Base-by-base conservation (phyloP, 2,113 vertebrate species). In the Montifringilla adamsi region DNA sequence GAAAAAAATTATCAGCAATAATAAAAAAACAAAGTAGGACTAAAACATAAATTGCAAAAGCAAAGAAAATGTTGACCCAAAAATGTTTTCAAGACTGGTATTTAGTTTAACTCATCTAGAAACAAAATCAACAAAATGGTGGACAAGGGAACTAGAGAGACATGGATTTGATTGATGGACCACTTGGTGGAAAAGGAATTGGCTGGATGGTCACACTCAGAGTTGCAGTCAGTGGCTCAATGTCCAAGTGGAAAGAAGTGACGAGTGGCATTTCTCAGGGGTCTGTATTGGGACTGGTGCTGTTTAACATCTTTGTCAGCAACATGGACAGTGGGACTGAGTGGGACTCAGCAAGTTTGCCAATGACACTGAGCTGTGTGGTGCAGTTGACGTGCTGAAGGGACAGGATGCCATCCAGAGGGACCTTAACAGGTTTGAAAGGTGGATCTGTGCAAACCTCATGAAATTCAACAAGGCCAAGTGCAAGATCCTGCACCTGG, bases 81-180 rank as follows among this genome's bases (percentile, higher is more conserved):
- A 84, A 67, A 70, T 63, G 20, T 73, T 83, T 74, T 91, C 70
- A 83, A 83, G 72, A 79, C 72, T 74, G 18, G 43, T 33, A 46
- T 78, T 76, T 89, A 69, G 75, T 90, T 94, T 77, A 90, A 90
- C 72, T 91, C 77, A 55, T 74, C 43, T 79, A 90, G 58, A 93
- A 86, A 76, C 35, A 86, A 78, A 91, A 83, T 68, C 28, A 94
- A 39, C 41, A 84, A 73, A 63, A 84, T 63, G 17, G 27, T 73
- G 58, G 39, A 63, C 33, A 70, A 53, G 39, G 39, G 58, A 73
- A 84, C 80, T 72, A 43, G 56, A 70, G 35, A 69, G 55, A 70
- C 66, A 43, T 72, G 56, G 56, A 83, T 72, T 72, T 52, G 37
- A 83, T 35, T 50, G 67, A 52, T 69, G 55, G 26, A 35, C 39